Evolutionary conservation across 2,888 invertebrate genomes (phyloP).

Genomic region (Griposia aprilina): DNA sequence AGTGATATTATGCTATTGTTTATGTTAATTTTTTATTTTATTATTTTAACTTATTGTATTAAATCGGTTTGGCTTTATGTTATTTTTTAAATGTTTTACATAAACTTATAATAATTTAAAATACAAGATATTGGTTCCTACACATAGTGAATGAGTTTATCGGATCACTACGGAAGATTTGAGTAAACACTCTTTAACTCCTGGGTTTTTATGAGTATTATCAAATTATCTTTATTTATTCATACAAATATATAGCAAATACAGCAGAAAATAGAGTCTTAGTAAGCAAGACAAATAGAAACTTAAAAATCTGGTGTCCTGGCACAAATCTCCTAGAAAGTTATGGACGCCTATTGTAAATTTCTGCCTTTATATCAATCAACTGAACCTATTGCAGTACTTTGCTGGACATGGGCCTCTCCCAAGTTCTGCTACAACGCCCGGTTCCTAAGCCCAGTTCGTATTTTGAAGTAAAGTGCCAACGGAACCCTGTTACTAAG

Average conservation of each 20-base stretch:
- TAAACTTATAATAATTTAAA: not conserved
- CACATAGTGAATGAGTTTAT: not conserved
- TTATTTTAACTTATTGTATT: not conserved
- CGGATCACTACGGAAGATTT: not conserved
- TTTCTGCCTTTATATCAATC: not conserved
- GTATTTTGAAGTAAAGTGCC: no score
- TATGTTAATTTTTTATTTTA: not conserved
- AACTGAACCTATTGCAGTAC: not conserved
- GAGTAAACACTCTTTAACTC: not conserved
- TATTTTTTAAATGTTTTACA: not conserved
- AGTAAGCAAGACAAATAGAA: not conserved
- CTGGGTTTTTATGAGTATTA: not conserved
- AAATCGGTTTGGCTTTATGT: no score
- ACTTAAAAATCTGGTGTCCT: not conserved
- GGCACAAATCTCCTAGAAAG: not conserved
- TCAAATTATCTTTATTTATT: not conserved
- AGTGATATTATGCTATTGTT: conserved; percentile 1
- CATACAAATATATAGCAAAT: not conserved
- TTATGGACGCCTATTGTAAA: not conserved
- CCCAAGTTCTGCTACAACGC: no score
- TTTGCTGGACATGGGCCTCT: not conserved
- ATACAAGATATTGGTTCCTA: not conserved
- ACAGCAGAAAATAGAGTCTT: not conserved
- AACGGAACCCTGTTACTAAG: no score
- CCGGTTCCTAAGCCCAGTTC: no score